Conservation (phyloP, 2,797 vertebrate genomes). For the Garrulus glandarius region DNA sequence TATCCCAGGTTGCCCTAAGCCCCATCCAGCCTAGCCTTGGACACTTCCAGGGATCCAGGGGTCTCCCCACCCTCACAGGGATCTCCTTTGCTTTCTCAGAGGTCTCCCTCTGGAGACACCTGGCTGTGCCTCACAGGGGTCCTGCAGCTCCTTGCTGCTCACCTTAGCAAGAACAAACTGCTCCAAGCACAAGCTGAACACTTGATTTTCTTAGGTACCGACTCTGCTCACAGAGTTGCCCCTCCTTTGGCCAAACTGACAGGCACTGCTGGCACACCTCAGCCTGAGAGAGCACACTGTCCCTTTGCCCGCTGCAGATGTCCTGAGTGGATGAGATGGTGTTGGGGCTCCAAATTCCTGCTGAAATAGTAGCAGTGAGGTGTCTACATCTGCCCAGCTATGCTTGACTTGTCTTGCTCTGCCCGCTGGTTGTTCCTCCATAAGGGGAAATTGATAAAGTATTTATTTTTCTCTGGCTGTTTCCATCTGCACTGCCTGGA, state of each 20-base stretch:
- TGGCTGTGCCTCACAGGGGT: neutral
- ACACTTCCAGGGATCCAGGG: too few species aligned
- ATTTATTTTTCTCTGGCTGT: neutral
- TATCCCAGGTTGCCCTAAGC: neutral
- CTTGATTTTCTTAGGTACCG: neutral
- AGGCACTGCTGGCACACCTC: neutral
- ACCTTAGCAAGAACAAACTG: neutral
- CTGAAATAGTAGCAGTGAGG: neutral
- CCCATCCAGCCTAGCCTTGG: neutral
- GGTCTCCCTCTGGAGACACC: neutral
- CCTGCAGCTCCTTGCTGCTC: neutral
- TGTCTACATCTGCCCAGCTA: neutral
- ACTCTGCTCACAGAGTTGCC: neutral
- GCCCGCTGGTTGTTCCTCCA: neutral
- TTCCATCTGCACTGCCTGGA: neutral
- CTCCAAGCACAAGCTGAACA: neutral
- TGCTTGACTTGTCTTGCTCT: neutral
- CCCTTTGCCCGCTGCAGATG: neutral
- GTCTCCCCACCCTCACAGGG: neutral
- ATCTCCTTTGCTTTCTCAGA: neutral
- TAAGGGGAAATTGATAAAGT: neutral
- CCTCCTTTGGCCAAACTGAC: neutral
- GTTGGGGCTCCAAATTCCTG: neutral
- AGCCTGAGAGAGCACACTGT: neutral
- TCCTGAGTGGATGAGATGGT: neutral